Evolutionary conservation across 2,888 invertebrate species (phyloP).

Genomic region (Polyommatus icarus): DNA sequence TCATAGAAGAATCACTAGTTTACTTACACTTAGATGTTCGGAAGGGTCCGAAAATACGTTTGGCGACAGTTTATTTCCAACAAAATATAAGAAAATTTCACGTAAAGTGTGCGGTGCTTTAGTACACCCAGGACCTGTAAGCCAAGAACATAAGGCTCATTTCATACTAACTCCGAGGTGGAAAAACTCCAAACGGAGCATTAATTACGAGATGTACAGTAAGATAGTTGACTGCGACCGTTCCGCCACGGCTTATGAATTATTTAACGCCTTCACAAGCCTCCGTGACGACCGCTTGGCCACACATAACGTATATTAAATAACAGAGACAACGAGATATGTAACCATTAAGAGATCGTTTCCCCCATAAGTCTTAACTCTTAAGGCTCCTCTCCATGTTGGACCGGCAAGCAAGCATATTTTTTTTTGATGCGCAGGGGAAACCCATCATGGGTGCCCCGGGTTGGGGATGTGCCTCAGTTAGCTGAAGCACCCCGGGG

Average conservation of each 20-base stretch:
- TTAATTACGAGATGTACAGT: constrained; percentile 19
- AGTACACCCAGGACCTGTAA: not conserved
- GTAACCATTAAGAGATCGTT: constrained; percentile 5
- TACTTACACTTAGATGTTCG: no score
- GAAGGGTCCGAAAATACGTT: no score
- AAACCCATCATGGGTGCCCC: no score
- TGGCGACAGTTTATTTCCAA: no score
- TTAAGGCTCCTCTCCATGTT: not conserved
- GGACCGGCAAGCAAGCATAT: no score
- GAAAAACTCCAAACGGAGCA: not conserved
- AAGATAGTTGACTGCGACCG: constrained; percentile 24
- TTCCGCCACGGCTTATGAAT: constrained; percentile 17
- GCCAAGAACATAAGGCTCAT: not conserved
- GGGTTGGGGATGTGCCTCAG: no score
- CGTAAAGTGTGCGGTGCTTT: not conserved
- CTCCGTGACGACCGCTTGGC: not conserved
- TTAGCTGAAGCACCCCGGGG: no score
- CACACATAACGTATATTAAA: not conserved
- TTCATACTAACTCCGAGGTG: not conserved
- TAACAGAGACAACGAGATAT: not conserved
- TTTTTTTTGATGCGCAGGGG: no score
- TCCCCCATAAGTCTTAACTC: not conserved
- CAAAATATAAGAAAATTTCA: no score
- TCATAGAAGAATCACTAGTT: no score
- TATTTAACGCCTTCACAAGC: constrained; percentile 6